These are phyloP conservation scores for Seriola quinqueradiata DNA, from an alignment of 2,113 vertebrate species.

Conservation along the genomic window DNA sequence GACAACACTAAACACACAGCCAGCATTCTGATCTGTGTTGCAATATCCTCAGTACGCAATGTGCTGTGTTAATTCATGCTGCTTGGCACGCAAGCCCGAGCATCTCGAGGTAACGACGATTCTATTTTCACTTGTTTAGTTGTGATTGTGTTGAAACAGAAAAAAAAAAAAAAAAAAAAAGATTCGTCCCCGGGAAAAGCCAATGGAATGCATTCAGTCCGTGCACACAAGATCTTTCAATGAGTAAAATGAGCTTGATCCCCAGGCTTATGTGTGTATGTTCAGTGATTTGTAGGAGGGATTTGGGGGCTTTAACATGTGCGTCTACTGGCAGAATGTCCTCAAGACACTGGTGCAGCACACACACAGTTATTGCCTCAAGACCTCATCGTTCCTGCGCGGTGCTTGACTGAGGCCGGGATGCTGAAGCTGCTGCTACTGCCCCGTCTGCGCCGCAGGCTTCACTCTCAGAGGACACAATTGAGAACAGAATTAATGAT, in stretches of 20 bases:
- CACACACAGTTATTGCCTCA: conserved; percentile 54
- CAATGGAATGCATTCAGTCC: conserved; percentile 75
- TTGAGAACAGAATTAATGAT: conserved; percentile 60
- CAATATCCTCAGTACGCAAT: conserved; percentile 58
- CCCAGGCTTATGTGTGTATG: conserved; percentile 79
- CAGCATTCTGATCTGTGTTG: conserved; percentile 69
- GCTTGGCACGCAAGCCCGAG: conserved; percentile 63
- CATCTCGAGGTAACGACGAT: conserved; percentile 57
- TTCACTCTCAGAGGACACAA: conserved; percentile 40
- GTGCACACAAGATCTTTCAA: conserved; percentile 72
- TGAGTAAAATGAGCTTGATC: conserved; percentile 81
- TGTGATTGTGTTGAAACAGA: conserved; percentile 58
- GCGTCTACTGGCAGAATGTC: conserved; percentile 71
- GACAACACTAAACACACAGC: conserved; percentile 58
- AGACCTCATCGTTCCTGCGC: conserved; percentile 65
- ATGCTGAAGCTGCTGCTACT: conserved; percentile 57
- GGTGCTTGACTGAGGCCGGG: conserved; percentile 23
- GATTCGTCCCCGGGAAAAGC: conserved; percentile 66
- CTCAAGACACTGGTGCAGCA: conserved; percentile 63
- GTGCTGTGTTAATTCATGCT: conserved; percentile 69
- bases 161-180: conserved; percentile 9
- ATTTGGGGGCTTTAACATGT: conserved; percentile 80
- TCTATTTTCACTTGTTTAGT: conserved; percentile 66
- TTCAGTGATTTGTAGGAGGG: conserved; percentile 84
- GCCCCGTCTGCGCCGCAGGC: conserved; percentile 33